Base-by-base conservation (phyloP, 2,888 invertebrate species). In the Ernsta delagoae region DNA sequence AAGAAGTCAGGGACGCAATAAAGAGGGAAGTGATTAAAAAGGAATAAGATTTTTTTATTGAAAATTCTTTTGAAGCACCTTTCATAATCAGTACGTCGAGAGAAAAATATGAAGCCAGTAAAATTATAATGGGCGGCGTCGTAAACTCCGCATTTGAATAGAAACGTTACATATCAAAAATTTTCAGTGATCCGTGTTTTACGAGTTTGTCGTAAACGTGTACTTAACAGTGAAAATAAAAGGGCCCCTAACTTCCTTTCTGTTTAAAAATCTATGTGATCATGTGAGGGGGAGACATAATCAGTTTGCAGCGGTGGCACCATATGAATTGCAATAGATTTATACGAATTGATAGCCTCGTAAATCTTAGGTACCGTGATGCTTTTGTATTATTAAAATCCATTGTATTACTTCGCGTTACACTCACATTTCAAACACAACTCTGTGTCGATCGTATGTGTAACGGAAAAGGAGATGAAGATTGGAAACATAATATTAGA, bases 151-250 rank as follows among this genome's bases (percentile, higher is more conserved):
- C 87, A 91, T 93, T 93, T 93, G 93, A 93, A 93, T 93, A 92
- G 90, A 85, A 91, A 87, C 88, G 92, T 92, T 88, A 92, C 93
- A 92, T 92, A 92, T 93, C 93, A 92, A 93, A 93, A 92, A 92
- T 91, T 91, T 90, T 91, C 93, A 92, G 86, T 91, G 92, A 93
- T 92, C 92, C 92, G 91, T 92, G 86, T 88, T 93, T 93, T 93
- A 93, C 90, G 92, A 91, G 89, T 83, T 82, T 79, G 87, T 92
- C 93, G 90, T 93, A 93, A 92, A 92, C 86, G 88, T 87, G 88
- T 92, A 89, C 91, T 92, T 90, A 91, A 86, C 85, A 82, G 83
- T 79, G 83, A 85, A 88, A 87, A 87, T 88, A 86, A 87, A 88
- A 83, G 83, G 83, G 83, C 74, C 84, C 87, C 86, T 83, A 80